Evolutionary conservation across 35 echinoderm and acorn worm genomes (phyloP).

Genomic region (Acanthaster planci): DNA sequence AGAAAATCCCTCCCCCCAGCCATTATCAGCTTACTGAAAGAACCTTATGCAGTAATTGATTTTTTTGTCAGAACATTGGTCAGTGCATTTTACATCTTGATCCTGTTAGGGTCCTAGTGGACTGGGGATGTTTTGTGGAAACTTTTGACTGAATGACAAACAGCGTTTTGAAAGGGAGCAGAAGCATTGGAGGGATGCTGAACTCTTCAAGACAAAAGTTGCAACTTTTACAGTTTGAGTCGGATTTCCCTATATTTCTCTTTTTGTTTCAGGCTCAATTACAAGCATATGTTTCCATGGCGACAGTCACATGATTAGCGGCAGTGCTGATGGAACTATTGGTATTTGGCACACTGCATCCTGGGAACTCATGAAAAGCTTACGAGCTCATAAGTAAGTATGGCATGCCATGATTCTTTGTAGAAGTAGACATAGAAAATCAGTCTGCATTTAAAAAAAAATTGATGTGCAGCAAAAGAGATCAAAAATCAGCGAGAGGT

Average conservation of each 20-base stretch:
- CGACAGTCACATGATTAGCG: conserved; percentile 85
- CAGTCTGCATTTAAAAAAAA: background rate
- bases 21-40: too few species aligned
- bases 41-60: background rate
- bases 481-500: too few species aligned
- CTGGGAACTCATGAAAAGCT: conserved; percentile 89
- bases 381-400: conserved; percentile 91
- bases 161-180: too few species aligned
- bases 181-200: too few species aligned
- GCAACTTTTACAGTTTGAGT: background rate
- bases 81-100: too few species aligned
- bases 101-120: too few species aligned
- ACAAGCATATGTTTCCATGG: conserved; percentile 70
- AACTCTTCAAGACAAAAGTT: too few species aligned
- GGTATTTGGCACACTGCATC: conserved; percentile 79
- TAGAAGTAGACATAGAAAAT: too few species aligned
- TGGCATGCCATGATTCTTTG: background rate
- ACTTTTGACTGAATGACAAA: too few species aligned
- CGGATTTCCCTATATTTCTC: background rate
- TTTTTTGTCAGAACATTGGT: background rate
- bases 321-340: conserved; percentile 76
- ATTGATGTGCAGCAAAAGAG: too few species aligned
- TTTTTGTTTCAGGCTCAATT: conserved; percentile 62
- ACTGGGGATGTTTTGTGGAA: too few species aligned
- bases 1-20: too few species aligned